Evolutionary conservation across 2,888 invertebrate species (phyloP).

Genomic region (Aleiodes alternator): DNA sequence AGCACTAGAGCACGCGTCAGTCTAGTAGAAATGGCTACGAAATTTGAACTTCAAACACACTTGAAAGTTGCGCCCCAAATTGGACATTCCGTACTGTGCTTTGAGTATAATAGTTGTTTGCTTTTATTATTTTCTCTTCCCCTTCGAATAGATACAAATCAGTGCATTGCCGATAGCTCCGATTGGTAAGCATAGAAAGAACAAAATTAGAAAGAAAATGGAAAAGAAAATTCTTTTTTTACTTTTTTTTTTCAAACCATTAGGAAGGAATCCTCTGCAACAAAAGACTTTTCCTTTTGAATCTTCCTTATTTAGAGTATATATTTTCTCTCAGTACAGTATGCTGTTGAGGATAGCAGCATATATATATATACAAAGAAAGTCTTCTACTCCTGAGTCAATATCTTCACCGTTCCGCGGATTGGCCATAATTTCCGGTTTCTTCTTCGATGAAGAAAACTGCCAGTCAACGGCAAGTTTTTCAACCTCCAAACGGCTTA

Average conservation of each 20-base stretch:
- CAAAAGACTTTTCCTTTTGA: constrained; percentile 59
- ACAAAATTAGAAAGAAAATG: constrained; percentile 4
- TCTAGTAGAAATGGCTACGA: constrained; percentile 63
- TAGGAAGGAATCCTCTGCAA: constrained; percentile 30
- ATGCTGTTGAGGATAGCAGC: constrained; percentile 2
- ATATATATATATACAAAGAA: background rate
- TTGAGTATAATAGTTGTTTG: constrained; percentile 73
- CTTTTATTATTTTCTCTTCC: constrained; percentile 38
- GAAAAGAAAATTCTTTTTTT: background rate
- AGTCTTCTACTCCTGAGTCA: constrained; percentile 52
- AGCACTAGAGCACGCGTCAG: constrained; percentile 64
- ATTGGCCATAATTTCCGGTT: constrained; percentile 72
- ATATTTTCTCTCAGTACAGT: constrained; percentile 58
- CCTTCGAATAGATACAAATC: background rate
- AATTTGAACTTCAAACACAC: constrained; percentile 69
- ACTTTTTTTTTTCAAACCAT: background rate
- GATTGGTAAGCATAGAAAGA: background rate
- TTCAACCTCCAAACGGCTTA: constrained; percentile 55
- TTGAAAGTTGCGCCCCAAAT: constrained; percentile 71
- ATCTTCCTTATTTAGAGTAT: constrained; percentile 75
- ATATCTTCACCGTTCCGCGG: constrained; percentile 61
- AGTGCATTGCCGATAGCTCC: background rate
- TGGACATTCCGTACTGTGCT: constrained; percentile 66
- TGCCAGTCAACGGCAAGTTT: constrained; percentile 72
- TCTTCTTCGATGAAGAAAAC: constrained; percentile 74